Evolutionary conservation across 2,888 invertebrate species (phyloP).

Genomic region (Blastobasis lacticolella): DNA sequence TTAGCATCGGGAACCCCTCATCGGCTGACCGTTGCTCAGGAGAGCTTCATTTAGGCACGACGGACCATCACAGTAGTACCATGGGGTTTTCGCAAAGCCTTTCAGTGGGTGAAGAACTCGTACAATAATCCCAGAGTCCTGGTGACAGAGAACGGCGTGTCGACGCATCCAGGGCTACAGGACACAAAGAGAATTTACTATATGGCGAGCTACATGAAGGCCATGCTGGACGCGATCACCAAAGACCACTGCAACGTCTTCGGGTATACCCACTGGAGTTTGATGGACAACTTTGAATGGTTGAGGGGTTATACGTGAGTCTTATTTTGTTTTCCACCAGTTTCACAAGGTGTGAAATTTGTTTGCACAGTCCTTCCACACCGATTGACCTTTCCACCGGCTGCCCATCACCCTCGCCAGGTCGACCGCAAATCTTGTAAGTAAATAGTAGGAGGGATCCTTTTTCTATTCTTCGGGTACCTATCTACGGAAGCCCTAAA

Average conservation of each 20-base stretch:
- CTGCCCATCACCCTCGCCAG: too few relatives aligned
- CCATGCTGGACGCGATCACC: slow-evolving; percentile 57
- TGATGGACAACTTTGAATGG: slow-evolving; percentile 91
- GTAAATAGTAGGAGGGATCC: too few relatives aligned
- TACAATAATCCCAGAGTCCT: slow-evolving; percentile 74
- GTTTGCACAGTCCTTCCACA: too few relatives aligned
- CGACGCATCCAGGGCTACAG: slow-evolving; percentile 53
- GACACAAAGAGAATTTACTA: slow-evolving; percentile 69
- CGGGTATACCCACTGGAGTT: slow-evolving; percentile 84
- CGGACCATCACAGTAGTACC: slow-evolving; percentile 77
- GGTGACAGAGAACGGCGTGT: slow-evolving; percentile 78
- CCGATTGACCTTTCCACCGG: too few relatives aligned
- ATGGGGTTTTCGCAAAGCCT: slow-evolving; percentile 76
- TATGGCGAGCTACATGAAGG: slow-evolving; percentile 61
- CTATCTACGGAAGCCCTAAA: too few relatives aligned
- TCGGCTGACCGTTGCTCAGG: too few relatives aligned
- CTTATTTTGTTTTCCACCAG: not conserved
- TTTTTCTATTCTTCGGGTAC: too few relatives aligned
- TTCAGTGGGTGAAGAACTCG: slow-evolving; percentile 76
- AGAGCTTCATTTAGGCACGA: too few relatives aligned
- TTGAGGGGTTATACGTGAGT: slow-evolving; percentile 79
- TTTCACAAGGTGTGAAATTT: too few relatives aligned
- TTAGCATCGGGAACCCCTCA: too few relatives aligned
- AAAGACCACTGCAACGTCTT: slow-evolving; percentile 74
- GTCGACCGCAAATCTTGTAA: too few relatives aligned